Conservation (phyloP, 2,888 invertebrate species). For the Drosophila pseudotalamancana region DNA sequence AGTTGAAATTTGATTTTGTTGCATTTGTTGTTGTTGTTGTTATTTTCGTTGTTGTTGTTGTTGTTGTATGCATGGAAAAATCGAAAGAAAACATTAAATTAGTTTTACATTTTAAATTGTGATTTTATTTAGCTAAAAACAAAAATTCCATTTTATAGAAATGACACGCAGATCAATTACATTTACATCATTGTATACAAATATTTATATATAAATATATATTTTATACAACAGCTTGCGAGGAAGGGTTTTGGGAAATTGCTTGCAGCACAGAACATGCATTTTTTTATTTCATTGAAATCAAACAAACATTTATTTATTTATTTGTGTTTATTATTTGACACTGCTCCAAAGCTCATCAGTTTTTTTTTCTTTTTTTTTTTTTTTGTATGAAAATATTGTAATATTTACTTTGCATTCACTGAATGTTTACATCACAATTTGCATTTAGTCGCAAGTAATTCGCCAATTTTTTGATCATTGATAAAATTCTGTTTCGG, state of each 20-base stretch:
- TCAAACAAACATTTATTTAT: constrained; percentile 24
- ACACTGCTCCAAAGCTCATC: neutral
- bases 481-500: neutral
- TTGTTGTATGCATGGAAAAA: constrained; percentile 66
- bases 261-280: constrained; percentile 44
- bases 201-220: neutral
- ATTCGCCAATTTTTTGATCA: constrained; percentile 1
- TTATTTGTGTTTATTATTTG: neutral
- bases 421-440: constrained; percentile 21
- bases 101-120: constrained; percentile 56
- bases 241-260: neutral
- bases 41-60: neutral
- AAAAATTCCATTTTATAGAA: constrained; percentile 20
- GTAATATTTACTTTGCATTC: neutral
- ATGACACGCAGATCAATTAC: constrained; percentile 55
- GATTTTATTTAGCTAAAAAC: constrained; percentile 15
- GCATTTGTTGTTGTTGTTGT: constrained; percentile 5
- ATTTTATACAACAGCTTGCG: neutral
- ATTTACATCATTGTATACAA: constrained; percentile 32
- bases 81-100: constrained; percentile 67
- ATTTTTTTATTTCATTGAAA: constrained; percentile 23
- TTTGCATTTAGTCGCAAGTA: constrained; percentile 21
- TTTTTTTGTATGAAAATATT: too few species aligned
- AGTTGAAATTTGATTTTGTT: constrained; percentile 31
- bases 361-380: neutral